A percentile compares a stretch with the other conserved stretches of the same genome.
phyloP scores from a whole-genome alignment of 2,888 invertebrate species.

The Tipula lateralis region DNA sequence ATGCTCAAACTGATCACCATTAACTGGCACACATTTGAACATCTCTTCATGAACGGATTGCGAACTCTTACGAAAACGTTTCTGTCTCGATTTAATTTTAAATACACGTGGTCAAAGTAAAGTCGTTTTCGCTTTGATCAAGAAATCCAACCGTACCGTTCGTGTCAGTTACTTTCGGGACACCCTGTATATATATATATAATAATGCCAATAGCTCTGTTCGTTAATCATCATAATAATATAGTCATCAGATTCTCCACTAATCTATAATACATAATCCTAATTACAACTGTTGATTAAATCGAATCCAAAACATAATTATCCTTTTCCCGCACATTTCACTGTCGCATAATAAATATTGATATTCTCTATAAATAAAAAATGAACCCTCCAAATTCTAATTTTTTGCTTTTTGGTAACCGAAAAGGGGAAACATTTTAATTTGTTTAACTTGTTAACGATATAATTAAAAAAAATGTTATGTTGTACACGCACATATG shows the following conservation, averaged over 20 bases:
- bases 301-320: background rate
- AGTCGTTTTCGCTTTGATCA: too few species aligned
- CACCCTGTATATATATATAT: too few species aligned
- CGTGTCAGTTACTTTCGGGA: too few species aligned
- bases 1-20: too few species aligned
- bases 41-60: too few species aligned
- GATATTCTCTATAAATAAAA: background rate
- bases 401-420: background rate
- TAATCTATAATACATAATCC: background rate
- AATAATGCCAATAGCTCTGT: too few species aligned
- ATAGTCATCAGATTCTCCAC: background rate
- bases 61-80: too few species aligned
- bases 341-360: background rate
- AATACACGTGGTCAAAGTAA: too few species aligned
- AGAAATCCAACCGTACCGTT: too few species aligned
- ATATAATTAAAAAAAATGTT: background rate
- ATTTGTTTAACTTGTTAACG: constrained; percentile 8
- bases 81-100: too few species aligned
- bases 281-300: constrained; percentile 3
- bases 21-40: too few species aligned
- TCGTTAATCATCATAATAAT: too few species aligned
- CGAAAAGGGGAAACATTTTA: background rate
- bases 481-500: background rate
- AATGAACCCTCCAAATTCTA: background rate
- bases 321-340: background rate